phyloP scores from a whole-genome alignment of 2,888 invertebrate species.

The Drosophila mimica region DNA sequence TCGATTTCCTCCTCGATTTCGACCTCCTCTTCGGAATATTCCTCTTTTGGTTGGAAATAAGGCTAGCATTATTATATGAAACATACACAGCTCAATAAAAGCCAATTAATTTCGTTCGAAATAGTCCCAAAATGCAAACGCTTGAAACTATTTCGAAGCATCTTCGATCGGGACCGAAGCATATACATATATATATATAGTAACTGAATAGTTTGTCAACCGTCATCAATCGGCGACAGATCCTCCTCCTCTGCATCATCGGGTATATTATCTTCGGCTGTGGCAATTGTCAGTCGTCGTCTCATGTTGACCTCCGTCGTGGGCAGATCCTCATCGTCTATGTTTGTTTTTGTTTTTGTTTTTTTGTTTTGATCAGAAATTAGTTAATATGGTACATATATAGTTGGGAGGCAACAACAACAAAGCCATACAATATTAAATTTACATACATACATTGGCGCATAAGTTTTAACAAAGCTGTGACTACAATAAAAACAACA shows the following conservation, averaged over 20 bases:
- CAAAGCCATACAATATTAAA: constrained; percentile 61
- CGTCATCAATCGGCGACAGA: constrained; percentile 81
- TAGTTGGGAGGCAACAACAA: constrained; percentile 51
- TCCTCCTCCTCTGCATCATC: constrained; percentile 73
- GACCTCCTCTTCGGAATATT: constrained; percentile 81
- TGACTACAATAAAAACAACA: constrained; percentile 66
- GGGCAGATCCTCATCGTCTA: constrained; percentile 66
- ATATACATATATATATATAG: constrained; percentile 5
- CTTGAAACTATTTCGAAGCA: constrained; percentile 50
- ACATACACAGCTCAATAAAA: constrained; percentile 1
- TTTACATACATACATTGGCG: constrained; percentile 78
- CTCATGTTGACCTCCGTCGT: constrained; percentile 71
- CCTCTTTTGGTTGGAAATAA: constrained; percentile 63
- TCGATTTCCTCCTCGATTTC: constrained; percentile 82
- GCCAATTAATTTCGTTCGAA: constrained; percentile 23
- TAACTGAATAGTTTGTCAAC: constrained; percentile 61
- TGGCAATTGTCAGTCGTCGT: constrained; percentile 83
- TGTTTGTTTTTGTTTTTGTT: constrained; percentile 28
- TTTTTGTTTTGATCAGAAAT: constrained; percentile 26
- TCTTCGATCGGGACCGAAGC: constrained; percentile 62
- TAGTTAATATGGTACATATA: constrained; percentile 35
- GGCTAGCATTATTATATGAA: constrained; percentile 31
- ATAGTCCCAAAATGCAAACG: constrained; percentile 22
- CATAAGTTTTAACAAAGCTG: constrained; percentile 69
- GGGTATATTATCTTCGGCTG: constrained; percentile 78